A percentile compares a stretch with the other conserved stretches of the same genome.
Conservation (phyloP, 2,888 invertebrate species). For the Pseudoips prasinana region DNA sequence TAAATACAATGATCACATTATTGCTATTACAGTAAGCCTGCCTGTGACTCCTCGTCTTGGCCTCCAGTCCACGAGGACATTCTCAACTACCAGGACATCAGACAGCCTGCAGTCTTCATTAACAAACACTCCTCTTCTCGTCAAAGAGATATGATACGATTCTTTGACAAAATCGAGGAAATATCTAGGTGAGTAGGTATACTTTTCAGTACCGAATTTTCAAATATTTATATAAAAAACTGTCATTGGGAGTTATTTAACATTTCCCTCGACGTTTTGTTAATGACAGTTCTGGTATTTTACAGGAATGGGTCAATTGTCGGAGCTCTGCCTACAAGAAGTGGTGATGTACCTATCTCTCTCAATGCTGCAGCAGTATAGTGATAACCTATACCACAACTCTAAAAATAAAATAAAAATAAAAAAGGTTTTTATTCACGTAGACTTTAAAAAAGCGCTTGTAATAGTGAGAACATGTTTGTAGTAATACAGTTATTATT, state of each 20-base stretch:
- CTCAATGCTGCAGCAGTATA: too few relatives aligned
- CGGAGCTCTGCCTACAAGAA: background rate
- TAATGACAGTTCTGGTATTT: background rate
- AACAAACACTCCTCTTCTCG: slow-evolving; percentile 11
- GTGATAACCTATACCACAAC: too few relatives aligned
- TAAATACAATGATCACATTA: too few relatives aligned
- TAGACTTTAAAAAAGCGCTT: too few relatives aligned
- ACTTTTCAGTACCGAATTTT: background rate
- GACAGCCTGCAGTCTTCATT: slow-evolving; percentile 2
- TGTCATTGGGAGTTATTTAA: background rate
- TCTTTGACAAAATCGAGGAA: slow-evolving; percentile 16
- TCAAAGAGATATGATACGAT: slow-evolving; percentile 18
- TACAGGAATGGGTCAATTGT: background rate
- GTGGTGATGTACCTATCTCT: too few relatives aligned
- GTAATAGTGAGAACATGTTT: too few relatives aligned
- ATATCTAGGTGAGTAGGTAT: slow-evolving; percentile 12
- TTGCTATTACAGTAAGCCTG: slow-evolving; percentile 15
- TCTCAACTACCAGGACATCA: slow-evolving; percentile 22
- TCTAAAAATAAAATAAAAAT: too few relatives aligned
- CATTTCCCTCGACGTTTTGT: background rate
- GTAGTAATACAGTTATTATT: too few relatives aligned
- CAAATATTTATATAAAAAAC: background rate
- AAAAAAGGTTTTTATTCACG: too few relatives aligned
- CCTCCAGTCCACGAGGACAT: background rate
- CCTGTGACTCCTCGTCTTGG: slow-evolving; percentile 12